Evolutionary conservation across 2,797 vertebrate genomes (phyloP).

Genomic region (Muraenolepis orangiensis): DNA sequence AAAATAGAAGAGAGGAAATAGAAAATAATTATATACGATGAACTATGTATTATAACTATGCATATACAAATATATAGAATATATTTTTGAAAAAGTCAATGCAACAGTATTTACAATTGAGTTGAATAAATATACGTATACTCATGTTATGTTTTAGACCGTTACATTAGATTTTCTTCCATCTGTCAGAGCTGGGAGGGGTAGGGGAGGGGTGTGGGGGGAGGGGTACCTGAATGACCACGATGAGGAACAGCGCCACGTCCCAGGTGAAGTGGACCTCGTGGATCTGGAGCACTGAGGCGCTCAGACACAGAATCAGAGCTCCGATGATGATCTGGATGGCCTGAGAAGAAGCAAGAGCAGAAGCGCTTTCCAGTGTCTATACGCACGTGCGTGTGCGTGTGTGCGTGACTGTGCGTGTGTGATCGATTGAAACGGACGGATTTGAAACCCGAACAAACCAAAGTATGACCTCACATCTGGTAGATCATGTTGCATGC

Average conservation of each 20-base stretch:
- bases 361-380: not conserved
- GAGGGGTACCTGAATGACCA: constrained; percentile 70
- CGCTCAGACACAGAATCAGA: constrained; percentile 75
- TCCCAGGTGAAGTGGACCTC: constrained; percentile 76
- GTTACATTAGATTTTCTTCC: not conserved
- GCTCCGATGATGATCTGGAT: constrained; percentile 75
- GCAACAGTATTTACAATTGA: no score
- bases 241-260: constrained; percentile 67
- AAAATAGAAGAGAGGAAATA: no score
- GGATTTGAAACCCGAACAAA: no score
- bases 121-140: no score
- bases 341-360: constrained; percentile 55
- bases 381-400: no score
- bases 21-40: no score
- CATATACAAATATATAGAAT: no score
- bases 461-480: not conserved
- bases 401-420: no score
- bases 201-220: no score
- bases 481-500: not conserved
- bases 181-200: no score
- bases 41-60: no score
- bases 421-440: not conserved
- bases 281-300: constrained; percentile 73
- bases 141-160: not conserved
- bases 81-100: no score